Evolutionary conservation across 2,888 invertebrate genomes (phyloP).

Genomic region (Podabrus alpinus): DNA sequence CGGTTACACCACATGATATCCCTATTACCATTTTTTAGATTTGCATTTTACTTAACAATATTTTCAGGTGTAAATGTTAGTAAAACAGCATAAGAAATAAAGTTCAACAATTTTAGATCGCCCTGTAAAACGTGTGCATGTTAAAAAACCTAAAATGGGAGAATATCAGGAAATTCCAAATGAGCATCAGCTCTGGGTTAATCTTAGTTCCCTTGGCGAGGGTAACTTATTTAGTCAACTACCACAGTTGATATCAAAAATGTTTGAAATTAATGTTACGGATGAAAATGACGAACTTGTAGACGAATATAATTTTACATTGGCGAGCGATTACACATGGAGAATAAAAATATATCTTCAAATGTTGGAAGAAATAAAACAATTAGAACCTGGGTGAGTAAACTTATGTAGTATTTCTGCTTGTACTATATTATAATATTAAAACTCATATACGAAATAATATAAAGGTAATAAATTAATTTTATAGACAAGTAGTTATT

Average conservation of each 20-base stretch:
- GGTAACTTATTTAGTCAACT: conserved; percentile 69
- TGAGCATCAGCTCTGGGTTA: conserved; percentile 59
- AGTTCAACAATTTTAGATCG: conserved; percentile 12
- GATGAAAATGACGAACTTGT: conserved; percentile 34
- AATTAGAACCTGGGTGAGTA: conserved; percentile 48
- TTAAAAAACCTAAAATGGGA: conserved; percentile 29
- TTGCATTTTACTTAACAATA: neutral
- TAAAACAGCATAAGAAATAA: neutral
- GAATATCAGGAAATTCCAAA: conserved; percentile 32
- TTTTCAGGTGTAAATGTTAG: neutral
- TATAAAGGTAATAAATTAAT: neutral
- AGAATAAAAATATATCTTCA: conserved; percentile 69
- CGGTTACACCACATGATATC: no score
- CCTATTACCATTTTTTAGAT: neutral
- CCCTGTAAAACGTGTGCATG: conserved; percentile 13
- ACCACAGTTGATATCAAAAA: conserved; percentile 66
- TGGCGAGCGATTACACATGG: conserved; percentile 74
- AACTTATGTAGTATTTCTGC: conserved; percentile 7
- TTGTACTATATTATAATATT: no score
- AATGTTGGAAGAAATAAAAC: conserved; percentile 68
- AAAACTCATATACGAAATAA: neutral
- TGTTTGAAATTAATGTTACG: conserved; percentile 57
- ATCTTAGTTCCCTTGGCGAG: conserved; percentile 61
- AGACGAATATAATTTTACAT: conserved; percentile 57
- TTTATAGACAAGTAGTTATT: no score